A percentile compares a stretch with the other conserved stretches of the same genome.
phyloP scores from a whole-genome alignment of 2,888 invertebrate species.

The Agelastica alni region DNA sequence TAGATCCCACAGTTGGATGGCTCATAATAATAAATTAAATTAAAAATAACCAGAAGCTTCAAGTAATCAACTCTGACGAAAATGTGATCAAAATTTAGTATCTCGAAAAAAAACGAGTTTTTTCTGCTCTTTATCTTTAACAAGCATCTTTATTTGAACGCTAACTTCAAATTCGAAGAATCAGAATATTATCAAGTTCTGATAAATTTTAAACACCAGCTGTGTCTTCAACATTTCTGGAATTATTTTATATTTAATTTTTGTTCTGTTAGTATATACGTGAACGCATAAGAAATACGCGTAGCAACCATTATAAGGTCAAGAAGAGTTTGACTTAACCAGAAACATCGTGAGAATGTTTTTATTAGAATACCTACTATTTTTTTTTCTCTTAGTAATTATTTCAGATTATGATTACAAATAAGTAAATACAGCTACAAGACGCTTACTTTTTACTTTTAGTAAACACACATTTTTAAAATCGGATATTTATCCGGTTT shows the following conservation, averaged over 20 bases:
- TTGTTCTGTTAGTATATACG: conserved; percentile 11
- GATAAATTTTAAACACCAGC: conserved; percentile 36
- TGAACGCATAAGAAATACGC: conserved; percentile 19
- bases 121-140: conserved; percentile 21
- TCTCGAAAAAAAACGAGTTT: conserved; percentile 20
- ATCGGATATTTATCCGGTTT: too few relatives aligned
- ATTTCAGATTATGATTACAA: too few relatives aligned
- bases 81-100: conserved; percentile 17
- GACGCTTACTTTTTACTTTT: too few relatives aligned
- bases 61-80: conserved; percentile 21
- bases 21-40: conserved; percentile 7
- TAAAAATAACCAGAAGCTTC: conserved; percentile 24
- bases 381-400: too few relatives aligned
- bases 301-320: conserved; percentile 30
- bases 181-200: conserved; percentile 37
- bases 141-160: conserved; percentile 28
- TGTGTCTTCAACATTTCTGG: conserved; percentile 26
- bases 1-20: background rate
- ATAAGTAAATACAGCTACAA: too few relatives aligned
- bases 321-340: conserved; percentile 19
- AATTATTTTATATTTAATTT: conserved; percentile 29
- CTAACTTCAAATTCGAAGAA: conserved; percentile 36
- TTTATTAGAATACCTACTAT: too few relatives aligned
- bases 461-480: too few relatives aligned
- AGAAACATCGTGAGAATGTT: conserved; percentile 33